Evolutionary conservation across 2,113 vertebrate species (phyloP), one percentile per base, ranked within the genome.

Genomic region (Atlantisia rogersi): DNA sequence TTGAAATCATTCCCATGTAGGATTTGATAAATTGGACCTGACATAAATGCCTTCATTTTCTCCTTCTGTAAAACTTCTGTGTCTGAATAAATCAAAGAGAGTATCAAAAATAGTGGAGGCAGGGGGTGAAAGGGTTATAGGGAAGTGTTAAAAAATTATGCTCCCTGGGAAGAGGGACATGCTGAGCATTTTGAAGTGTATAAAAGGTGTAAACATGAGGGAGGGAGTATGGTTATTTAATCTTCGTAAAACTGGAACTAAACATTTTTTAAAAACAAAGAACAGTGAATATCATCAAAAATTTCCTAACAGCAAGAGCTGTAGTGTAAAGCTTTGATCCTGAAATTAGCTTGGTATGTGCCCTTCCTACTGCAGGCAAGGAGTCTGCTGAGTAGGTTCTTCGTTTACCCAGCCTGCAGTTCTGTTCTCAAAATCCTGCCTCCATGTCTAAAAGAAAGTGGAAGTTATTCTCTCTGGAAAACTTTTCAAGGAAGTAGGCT

Each of bases 171-270:
- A 82, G 79, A 90, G 63, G 71, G 59, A 80, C 88, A 86, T 53
- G 59, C 92, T 92, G 88, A 93, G 92, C 75, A 92, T 95, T 95
- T 88, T 97, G 88, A 95, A 94, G 88, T 80, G 31, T 74, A 69
- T 81, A 58, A 92, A 90, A 92, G 86, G 44, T 86, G 59, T 90
- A 85, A 92, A 92, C 63, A 69, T 50, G 75, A 80, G 71, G 79
- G 67, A 86, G 22, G 50, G 31, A 74, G 16, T 56, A 59, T 35
- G 90, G 55, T 93, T 88, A 94, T 90, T 96, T 90, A 77, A 80
- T 92, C 71, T 88, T 39, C 7, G 21, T 77, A 86, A 74, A 94
- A 77, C 37, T 88, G 56, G 82, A 92, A 22, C 80, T 78, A 94
- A 94, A 88, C 28, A 50, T 59, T 92, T 91, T 76, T 55, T 7